Conservation (phyloP, 2,113 vertebrate species). For the Hepsetus odoe region DNA sequence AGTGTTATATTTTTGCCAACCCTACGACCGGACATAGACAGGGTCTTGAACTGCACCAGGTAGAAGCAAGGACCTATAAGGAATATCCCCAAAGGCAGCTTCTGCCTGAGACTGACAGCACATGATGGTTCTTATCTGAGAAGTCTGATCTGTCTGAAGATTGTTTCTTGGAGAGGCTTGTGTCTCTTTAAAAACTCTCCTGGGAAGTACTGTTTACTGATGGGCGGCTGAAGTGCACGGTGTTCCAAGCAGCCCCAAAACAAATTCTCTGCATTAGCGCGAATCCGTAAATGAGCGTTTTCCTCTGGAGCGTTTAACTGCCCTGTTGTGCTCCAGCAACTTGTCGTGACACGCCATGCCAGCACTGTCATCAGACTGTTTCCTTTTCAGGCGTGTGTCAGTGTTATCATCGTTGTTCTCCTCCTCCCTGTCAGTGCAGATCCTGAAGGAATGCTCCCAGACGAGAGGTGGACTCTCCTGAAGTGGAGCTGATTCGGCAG, state of each 20-base stretch:
- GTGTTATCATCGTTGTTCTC: not conserved
- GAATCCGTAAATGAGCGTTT: constrained; percentile 58
- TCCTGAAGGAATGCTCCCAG: not conserved
- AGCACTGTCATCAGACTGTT: constrained; percentile 62
- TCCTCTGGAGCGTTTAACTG: constrained; percentile 15
- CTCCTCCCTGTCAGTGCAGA: not conserved
- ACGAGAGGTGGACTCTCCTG: not conserved
- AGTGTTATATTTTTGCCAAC: too few relatives aligned
- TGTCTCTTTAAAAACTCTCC: not conserved
- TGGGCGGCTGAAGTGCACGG: constrained; percentile 8
- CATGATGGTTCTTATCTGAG: not conserved
- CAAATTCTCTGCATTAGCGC: constrained; percentile 60
- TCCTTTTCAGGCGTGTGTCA: constrained; percentile 39
- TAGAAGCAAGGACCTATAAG: too few relatives aligned
- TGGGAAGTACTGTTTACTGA: constrained; percentile 16
- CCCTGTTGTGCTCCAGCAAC: constrained; percentile 49
- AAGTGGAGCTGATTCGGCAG: not conserved
- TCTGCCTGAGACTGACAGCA: not conserved
- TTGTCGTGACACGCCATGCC: constrained; percentile 67
- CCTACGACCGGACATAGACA: too few relatives aligned
- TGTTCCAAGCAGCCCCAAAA: constrained; percentile 44
- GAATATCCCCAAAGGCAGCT: not conserved
- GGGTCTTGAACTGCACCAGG: too few relatives aligned
- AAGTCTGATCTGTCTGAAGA: not conserved
- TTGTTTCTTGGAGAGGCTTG: not conserved